Evolutionary conservation across 2,888 invertebrate genomes (phyloP).

Genomic region (Panzeria rudis): DNA sequence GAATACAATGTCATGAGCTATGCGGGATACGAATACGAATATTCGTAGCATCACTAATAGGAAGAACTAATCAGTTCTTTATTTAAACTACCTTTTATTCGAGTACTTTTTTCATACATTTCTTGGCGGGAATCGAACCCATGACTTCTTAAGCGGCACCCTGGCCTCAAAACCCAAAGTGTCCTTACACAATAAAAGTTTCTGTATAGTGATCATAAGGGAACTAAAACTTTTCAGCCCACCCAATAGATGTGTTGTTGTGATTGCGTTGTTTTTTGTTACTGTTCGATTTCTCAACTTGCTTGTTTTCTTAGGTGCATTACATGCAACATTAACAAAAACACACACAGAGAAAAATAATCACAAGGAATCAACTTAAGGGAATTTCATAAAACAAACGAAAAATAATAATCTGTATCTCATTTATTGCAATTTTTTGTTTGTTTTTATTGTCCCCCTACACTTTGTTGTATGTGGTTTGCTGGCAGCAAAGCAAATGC

Average conservation of each 20-base stretch:
- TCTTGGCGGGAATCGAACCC: no score
- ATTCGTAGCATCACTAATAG: no score
- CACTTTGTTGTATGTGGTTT: slow-evolving; percentile 39
- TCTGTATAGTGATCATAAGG: not conserved
- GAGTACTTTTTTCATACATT: no score
- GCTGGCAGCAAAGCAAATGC: slow-evolving; percentile 21
- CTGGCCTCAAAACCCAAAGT: no score
- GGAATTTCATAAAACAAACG: slow-evolving; percentile 70
- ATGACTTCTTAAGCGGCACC: no score
- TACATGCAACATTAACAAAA: slow-evolving; percentile 18
- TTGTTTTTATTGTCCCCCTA: slow-evolving; percentile 37
- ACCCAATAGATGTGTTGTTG: slow-evolving; percentile 53
- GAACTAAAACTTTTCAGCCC: slow-evolving; percentile 24
- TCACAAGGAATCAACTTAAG: slow-evolving; percentile 66
- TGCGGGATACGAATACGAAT: no score
- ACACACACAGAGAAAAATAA: slow-evolving; percentile 58
- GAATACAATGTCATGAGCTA: no score
- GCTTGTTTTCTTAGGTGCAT: slow-evolving; percentile 53
- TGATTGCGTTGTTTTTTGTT: slow-evolving; percentile 44
- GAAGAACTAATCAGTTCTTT: no score
- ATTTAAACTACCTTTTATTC: no score
- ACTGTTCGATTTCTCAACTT: slow-evolving; percentile 52
- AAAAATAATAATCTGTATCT: slow-evolving; percentile 70
- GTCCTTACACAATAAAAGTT: not conserved
- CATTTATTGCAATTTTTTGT: slow-evolving; percentile 43